phyloP scores from a whole-genome alignment of 1,140 invertebrate species.

The Charaxes varanes region DNA sequence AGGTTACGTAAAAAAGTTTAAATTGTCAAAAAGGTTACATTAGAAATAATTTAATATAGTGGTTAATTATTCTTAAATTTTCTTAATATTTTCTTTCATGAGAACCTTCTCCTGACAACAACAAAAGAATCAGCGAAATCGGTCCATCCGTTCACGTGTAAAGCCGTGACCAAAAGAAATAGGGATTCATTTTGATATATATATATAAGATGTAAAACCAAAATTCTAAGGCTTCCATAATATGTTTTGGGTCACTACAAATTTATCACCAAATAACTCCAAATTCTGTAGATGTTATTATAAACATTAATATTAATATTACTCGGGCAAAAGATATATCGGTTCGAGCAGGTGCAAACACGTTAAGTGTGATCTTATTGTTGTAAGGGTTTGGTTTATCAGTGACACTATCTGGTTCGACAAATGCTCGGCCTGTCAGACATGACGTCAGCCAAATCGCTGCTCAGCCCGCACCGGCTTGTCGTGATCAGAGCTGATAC shows the following conservation, averaged over 20 bases:
- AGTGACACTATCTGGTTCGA: conserved; percentile 72
- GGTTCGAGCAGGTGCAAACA: conserved; percentile 68
- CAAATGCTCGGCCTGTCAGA: conserved; percentile 72
- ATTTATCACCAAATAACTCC: background rate
- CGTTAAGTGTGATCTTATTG: conserved; percentile 72
- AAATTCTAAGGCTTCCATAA: no score
- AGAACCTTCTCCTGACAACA: no score
- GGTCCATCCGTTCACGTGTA: no score
- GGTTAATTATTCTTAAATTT: no score
- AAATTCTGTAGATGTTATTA: conserved; percentile 17
- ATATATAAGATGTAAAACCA: no score
- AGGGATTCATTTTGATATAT: no score
- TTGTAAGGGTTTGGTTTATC: conserved; percentile 71
- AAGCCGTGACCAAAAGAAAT: no score
- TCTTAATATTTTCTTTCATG: no score
- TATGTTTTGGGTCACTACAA: conserved; percentile 1
- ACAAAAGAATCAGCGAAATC: no score
- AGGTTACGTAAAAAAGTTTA: no score
- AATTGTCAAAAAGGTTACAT: no score
- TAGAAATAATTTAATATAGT: no score
- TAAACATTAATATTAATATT: conserved; percentile 35
- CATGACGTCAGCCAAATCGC: conserved; percentile 68
- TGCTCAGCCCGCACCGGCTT: conserved; percentile 33
- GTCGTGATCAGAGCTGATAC: conserved; percentile 43
- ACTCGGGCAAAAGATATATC: conserved; percentile 48